Evolutionary conservation across 2,113 vertebrate species (phyloP).

Genomic region (Cynoglossus semilaevis): DNA sequence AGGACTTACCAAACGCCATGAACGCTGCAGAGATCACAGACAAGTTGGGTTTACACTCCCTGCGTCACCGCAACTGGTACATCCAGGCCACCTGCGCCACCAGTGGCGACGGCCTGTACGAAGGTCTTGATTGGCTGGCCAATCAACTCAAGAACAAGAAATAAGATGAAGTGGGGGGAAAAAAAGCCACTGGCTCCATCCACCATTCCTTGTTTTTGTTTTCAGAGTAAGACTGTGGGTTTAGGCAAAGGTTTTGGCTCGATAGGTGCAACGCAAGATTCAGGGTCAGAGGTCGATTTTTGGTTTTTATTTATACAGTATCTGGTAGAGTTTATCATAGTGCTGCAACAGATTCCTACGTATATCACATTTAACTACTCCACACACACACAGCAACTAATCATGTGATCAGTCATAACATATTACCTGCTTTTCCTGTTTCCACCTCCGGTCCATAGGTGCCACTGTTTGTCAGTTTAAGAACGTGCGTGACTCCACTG

Average conservation of each 20-base stretch:
- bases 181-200: conserved; percentile 12
- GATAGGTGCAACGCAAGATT: conserved; percentile 29
- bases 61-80: conserved; percentile 97
- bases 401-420: conserved; percentile 39
- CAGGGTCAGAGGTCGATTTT: conserved; percentile 21
- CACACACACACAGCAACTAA: neutral
- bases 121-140: conserved; percentile 97
- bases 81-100: conserved; percentile 98
- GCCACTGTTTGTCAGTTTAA: conserved; percentile 47
- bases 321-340: conserved; percentile 34
- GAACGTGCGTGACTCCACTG: conserved; percentile 28
- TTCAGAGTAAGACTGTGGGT: conserved; percentile 31
- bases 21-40: conserved; percentile 97
- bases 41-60: conserved; percentile 93
- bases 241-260: conserved; percentile 25
- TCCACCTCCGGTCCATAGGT: conserved; percentile 51
- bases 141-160: conserved; percentile 99
- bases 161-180: conserved; percentile 64
- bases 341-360: conserved; percentile 50
- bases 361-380: conserved; percentile 29
- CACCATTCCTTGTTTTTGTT: conserved; percentile 30
- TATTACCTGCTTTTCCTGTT: conserved; percentile 47
- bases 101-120: conserved; percentile 93
- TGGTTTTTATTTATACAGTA: conserved; percentile 36
- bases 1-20: conserved; percentile 98